Evolutionary conservation across 2,113 vertebrate species (phyloP), one percentile per base, ranked within the genome.

Genomic region (Corvus moneduloides): DNA sequence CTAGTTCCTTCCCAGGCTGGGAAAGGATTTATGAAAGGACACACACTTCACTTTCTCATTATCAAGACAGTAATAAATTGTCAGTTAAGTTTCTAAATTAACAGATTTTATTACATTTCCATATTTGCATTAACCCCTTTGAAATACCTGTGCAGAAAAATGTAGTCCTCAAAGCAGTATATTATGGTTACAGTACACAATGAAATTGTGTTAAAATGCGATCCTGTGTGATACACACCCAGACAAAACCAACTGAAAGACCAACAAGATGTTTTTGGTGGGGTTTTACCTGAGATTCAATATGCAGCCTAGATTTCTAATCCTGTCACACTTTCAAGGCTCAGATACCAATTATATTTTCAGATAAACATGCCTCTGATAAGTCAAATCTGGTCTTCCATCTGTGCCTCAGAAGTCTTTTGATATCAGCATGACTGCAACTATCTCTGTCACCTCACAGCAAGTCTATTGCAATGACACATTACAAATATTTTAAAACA

Each of bases 171-270:
- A 3, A 54, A 75, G 6, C 17, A 80, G 4, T 10, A 26, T 24
- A 54, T 46, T 54, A 23, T 13, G 24, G 11, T 46, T 46, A 55
- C 3, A 80, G 30, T 7, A 41, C n/a, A 46, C 10, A 21, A 51
- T 16, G 3, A 67, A 73, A 33, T 35, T 55, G 1, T 59, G 16
- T 61, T 73, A 5, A 54, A 84, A 11, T 12, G 7, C 43, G 39
- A 51, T 46, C 12, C 12, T 23, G 1, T 24, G 33, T 32, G 30
- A 76, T 24, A 55, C 0, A 0, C 1, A 58, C 28, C 17, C 16
- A 76, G 41, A 55, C 3, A 90, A 92, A 87, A 59, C 2, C 41
- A 75, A 46, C 15, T 54, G n/a, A 58, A 77, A 73, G 15, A 68
- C 17, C 8, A 52, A 35, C 1, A 59, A 44, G 12, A 9, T 10